Percentiles rank a stretch among this genome's conserved stretches.
Evolutionary conservation across 2,113 vertebrate species (phyloP).

Genomic region (Piaya cayana): DNA sequence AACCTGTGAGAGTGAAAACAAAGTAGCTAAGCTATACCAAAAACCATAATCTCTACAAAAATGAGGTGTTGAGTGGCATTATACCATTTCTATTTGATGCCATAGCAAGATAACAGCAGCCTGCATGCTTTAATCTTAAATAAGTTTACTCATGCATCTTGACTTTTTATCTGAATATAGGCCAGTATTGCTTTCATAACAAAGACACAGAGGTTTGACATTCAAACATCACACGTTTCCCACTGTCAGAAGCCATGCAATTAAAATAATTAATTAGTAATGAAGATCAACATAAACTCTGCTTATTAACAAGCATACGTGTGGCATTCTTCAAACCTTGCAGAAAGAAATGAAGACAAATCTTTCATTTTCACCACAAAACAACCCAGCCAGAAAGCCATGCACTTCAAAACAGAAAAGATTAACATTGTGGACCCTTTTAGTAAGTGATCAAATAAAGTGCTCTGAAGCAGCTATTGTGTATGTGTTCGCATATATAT

Average conservation of each 20-base stretch:
- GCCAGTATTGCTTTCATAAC: neutral
- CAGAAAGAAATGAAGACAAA: neutral
- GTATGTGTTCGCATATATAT: neutral
- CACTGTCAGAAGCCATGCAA: neutral
- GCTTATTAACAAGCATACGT: neutral
- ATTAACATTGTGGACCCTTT: neutral
- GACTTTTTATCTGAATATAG: neutral
- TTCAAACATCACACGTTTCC: neutral
- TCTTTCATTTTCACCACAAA: neutral
- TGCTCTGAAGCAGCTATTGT: neutral
- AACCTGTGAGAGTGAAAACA: neutral
- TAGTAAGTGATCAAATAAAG: neutral
- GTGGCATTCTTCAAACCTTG: neutral
- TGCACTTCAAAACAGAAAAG: neutral
- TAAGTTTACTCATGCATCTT: neutral
- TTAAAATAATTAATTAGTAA: slow-evolving; percentile 8
- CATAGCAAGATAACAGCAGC: neutral
- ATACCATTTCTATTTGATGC: neutral
- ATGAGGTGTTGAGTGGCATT: neutral
- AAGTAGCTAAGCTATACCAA: neutral
- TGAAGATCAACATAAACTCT: neutral
- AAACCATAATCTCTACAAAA: neutral
- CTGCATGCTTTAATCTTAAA: neutral
- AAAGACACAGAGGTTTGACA: neutral
- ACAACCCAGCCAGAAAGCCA: neutral